phyloP scores from a whole-genome alignment of 37 sponge, comb jelly and placozoan genomes.

The Ephydatia muelleri region DNA sequence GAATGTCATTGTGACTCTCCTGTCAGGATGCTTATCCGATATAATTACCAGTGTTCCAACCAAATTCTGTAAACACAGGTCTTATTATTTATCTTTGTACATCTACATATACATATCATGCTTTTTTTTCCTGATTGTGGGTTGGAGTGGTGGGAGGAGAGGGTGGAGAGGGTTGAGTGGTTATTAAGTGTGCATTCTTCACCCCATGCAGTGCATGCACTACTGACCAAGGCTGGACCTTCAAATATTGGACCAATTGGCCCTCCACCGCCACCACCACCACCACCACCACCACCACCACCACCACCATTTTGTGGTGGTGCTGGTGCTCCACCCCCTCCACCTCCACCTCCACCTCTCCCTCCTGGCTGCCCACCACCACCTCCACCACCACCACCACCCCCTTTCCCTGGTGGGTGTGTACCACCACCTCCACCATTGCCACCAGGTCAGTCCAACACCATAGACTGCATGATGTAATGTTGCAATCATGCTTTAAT shows the following conservation, averaged over 20 bases:
- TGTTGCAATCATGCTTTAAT: too few relatives aligned
- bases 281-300: slow-evolving; percentile 44
- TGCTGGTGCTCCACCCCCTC: background rate
- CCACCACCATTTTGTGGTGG: slow-evolving; percentile 25
- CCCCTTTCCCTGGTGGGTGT: slow-evolving; percentile 11
- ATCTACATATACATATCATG: too few relatives aligned
- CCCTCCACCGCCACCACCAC: slow-evolving; percentile 21
- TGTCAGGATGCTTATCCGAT: too few relatives aligned
- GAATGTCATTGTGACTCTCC: too few relatives aligned
- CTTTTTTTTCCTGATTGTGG: too few relatives aligned
- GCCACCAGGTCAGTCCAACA: background rate
- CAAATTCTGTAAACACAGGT: too few relatives aligned
- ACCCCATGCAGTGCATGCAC: background rate
- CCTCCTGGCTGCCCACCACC: slow-evolving; percentile 3
- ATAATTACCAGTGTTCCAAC: too few relatives aligned
- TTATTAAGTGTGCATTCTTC: background rate
- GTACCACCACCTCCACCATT: slow-evolving; percentile 46
- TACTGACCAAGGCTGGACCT: background rate
- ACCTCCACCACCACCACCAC: slow-evolving; percentile 56
- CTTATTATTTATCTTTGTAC: too few relatives aligned
- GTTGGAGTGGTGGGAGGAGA: too few relatives aligned
- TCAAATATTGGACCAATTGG: background rate
- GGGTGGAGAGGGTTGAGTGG: background rate
- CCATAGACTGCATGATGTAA: too few relatives aligned
- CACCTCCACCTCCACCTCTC: background rate